Evolutionary conservation across 2,113 vertebrate genomes (phyloP).

Genomic region (Motacilla tschutschensis): DNA sequence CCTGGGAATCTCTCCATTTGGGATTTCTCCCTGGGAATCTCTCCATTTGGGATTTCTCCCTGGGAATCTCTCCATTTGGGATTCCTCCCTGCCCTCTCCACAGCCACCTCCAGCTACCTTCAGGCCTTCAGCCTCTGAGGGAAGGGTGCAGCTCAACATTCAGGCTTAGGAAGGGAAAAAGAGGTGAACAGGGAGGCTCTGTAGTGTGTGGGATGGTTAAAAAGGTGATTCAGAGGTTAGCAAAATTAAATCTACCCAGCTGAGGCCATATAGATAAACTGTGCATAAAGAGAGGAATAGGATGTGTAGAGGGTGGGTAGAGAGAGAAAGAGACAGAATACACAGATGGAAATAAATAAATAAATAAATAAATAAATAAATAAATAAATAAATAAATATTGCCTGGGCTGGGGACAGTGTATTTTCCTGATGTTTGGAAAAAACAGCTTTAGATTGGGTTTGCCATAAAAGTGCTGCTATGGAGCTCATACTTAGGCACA

Average conservation of each 20-base stretch:
- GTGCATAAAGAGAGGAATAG: background rate
- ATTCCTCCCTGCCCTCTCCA: background rate
- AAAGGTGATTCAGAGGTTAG: background rate
- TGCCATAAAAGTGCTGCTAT: background rate
- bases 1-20: no score
- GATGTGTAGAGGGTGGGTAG: background rate
- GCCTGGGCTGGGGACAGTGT: background rate
- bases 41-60: background rate
- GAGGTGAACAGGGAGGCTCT: background rate
- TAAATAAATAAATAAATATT: background rate
- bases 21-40: background rate
- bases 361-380: background rate
- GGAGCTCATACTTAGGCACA: background rate
- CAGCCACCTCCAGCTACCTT: background rate
- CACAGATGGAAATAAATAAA: background rate
- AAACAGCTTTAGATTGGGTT: background rate
- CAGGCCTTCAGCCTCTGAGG: background rate
- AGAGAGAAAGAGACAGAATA: background rate
- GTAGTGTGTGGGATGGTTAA: accelerated
- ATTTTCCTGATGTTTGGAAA: background rate
- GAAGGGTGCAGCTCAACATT: background rate
- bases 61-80: background rate
- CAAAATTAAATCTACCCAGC: background rate
- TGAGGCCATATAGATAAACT: background rate
- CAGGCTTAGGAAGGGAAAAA: background rate